phyloP scores from a whole-genome alignment of 1,140 invertebrate genomes.

The Ganaspis sp. region DNA sequence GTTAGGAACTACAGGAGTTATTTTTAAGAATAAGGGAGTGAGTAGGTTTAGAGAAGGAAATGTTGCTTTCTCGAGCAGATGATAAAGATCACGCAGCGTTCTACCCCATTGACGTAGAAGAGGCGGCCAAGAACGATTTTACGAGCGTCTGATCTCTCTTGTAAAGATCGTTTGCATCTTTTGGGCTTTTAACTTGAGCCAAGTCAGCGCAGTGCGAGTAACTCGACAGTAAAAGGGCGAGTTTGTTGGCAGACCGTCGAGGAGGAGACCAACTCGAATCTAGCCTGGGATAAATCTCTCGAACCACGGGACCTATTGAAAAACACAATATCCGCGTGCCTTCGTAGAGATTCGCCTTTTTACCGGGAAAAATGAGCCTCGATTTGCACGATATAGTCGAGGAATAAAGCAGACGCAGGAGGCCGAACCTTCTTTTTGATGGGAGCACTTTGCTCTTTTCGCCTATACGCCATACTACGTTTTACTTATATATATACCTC shows the following conservation, averaged over 20 bases:
- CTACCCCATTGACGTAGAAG: constrained; percentile 10
- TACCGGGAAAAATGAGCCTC: constrained; percentile 40
- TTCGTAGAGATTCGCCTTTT: constrained; percentile 38
- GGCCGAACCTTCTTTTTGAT: constrained; percentile 30
- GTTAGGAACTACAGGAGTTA: too few relatives aligned
- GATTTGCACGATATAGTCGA: constrained; percentile 46
- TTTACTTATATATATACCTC: not conserved
- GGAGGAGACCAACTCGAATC: constrained; percentile 29
- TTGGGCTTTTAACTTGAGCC: constrained; percentile 6
- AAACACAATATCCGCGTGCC: constrained; percentile 41
- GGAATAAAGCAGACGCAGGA: constrained; percentile 15
- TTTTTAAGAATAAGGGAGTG: too few relatives aligned
- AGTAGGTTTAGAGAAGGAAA: not conserved
- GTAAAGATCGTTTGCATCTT: constrained; percentile 28
- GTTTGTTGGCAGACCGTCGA: not conserved
- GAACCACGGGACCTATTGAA: constrained; percentile 35
- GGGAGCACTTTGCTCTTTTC: constrained; percentile 40
- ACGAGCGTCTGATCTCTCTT: constrained; percentile 31
- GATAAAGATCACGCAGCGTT: constrained; percentile 1
- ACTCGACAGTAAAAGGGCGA: constrained; percentile 1
- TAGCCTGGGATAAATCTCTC: constrained; percentile 34
- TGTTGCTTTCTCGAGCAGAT: not conserved
- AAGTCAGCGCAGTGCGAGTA: not conserved
- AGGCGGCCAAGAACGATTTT: constrained; percentile 32
- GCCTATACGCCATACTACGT: not conserved